Base-by-base conservation (phyloP, 2,888 invertebrate species). In the Latrodectus hesperus region DNA sequence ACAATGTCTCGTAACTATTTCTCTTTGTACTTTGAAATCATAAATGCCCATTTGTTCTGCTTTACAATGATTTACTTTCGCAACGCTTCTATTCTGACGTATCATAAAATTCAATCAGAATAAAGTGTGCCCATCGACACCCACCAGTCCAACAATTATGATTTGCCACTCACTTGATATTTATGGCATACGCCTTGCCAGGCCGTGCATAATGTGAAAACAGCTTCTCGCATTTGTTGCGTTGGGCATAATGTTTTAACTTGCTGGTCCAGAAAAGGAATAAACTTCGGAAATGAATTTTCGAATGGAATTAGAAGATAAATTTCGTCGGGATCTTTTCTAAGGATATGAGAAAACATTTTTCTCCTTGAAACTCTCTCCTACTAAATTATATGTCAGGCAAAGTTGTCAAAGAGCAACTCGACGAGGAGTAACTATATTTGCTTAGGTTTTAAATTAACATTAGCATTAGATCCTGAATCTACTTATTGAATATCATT, bases 31-130 rank as follows among this genome's bases (percentile, higher is more conserved):
- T 60, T 60, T 12, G 6, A 60, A 60, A 60, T 60, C n/a, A 60
- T n/a, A 60, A 60, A 60, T 60, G 60, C 60, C 60, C 60, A 60
- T 60, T 60, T 60, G n/a, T 60, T n/a, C 60, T n/a, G 60, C 60
- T 60, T 60, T 60, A 60, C 60, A 60, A 11, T 60, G n/a, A 60
- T 12, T 60, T 60, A 60, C n/a, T 60, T n/a, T 11, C 11, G 60
- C 60, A 60, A 16, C 38, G 4, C 38, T 38, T n/a, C 60, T 6
- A n/a, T 60, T n/a, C 60, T 60, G 14, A 12, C 60, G n/a, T 9
- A 60, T 60, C 60, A 60, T 60, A 60, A 60, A 60, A 60, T 60
- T 60, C 11, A 60, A 60, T 60, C 60, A 11, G 60, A 60, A 60
- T 60, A 60, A 60, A n/a, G 60, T 12, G 38, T 38, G 11, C 60